A percentile compares a stretch with the other conserved stretches of the same genome.
These are phyloP conservation scores for Nanorana parkeri DNA, from an alignment of 2,113 vertebrate species.

Conservation along the genomic window DNA sequence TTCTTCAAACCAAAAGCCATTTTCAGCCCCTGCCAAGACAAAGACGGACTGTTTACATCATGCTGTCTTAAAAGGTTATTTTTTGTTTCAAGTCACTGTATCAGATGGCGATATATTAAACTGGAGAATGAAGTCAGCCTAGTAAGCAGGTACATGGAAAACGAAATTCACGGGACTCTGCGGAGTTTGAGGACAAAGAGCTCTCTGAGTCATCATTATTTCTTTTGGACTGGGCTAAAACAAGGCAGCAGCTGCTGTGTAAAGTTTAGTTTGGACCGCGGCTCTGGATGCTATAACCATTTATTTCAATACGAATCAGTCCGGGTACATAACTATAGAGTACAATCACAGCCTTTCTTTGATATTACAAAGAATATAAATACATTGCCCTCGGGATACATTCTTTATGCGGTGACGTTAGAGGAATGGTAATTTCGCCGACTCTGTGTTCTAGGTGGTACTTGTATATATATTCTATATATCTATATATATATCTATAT, in stretches of 20 bases:
- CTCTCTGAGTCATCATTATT: constrained; percentile 51
- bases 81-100: constrained; percentile 47
- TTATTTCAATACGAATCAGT: constrained; percentile 32
- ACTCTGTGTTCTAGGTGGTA: neutral
- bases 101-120: constrained; percentile 47
- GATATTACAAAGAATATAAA: constrained; percentile 14
- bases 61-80: constrained; percentile 53
- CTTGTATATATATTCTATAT: neutral
- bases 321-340: neutral
- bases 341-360: constrained; percentile 9
- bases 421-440: neutral
- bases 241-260: constrained; percentile 42
- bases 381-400: neutral
- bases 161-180: constrained; percentile 31
- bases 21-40: constrained; percentile 44
- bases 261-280: constrained; percentile 53
- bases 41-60: constrained; percentile 50
- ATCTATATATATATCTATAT: neutral
- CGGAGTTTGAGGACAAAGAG: constrained; percentile 37
- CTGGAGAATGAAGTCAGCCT: constrained; percentile 52
- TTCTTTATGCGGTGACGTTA: constrained; percentile 9
- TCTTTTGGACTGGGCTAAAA: constrained; percentile 53
- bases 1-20: constrained; percentile 44
- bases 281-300: constrained; percentile 40
- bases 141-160: constrained; percentile 52